Percentiles rank a stretch among this genome's conserved stretches.
Conservation (phyloP, 2,797 vertebrate genomes). For the Nannoperca obscura region DNA sequence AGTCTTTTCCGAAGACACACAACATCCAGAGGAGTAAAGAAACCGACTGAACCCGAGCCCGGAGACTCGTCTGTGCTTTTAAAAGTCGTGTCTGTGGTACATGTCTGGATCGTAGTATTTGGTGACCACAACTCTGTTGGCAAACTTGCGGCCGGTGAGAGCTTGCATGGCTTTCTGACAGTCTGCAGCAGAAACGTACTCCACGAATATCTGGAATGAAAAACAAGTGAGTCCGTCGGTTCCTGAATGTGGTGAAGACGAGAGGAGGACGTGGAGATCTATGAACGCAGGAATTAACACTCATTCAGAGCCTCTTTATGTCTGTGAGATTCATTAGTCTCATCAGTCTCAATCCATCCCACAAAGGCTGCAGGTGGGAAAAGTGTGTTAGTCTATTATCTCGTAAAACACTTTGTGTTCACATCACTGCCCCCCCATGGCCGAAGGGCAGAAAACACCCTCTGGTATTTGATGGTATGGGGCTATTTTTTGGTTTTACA, state of each 20-base stretch:
- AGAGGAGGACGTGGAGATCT: background rate
- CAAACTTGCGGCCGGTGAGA: slow-evolving; percentile 86
- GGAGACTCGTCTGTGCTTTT: slow-evolving; percentile 49
- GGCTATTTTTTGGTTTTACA: too few relatives aligned
- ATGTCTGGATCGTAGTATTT: slow-evolving; percentile 87
- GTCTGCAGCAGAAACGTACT: slow-evolving; percentile 84
- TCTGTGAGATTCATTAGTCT: background rate
- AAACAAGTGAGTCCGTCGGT: background rate
- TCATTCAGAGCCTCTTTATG: background rate
- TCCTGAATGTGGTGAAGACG: background rate
- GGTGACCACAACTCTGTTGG: slow-evolving; percentile 88
- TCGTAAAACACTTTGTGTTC: background rate
- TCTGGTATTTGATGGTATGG: too few relatives aligned
- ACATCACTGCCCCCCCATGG: too few relatives aligned
- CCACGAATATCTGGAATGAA: slow-evolving; percentile 84
- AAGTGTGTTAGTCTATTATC: background rate
- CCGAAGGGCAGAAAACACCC: too few relatives aligned
- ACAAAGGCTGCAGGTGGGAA: background rate
- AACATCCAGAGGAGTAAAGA: slow-evolving; percentile 41
- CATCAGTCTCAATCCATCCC: background rate
- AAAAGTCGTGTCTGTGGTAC: slow-evolving; percentile 87
- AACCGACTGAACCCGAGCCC: slow-evolving; percentile 4
- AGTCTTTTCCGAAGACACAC: slow-evolving; percentile 45
- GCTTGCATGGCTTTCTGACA: slow-evolving; percentile 88
- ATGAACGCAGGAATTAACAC: background rate